Base-by-base conservation (phyloP, 2,113 vertebrate genomes). In the Gallinago media region DNA sequence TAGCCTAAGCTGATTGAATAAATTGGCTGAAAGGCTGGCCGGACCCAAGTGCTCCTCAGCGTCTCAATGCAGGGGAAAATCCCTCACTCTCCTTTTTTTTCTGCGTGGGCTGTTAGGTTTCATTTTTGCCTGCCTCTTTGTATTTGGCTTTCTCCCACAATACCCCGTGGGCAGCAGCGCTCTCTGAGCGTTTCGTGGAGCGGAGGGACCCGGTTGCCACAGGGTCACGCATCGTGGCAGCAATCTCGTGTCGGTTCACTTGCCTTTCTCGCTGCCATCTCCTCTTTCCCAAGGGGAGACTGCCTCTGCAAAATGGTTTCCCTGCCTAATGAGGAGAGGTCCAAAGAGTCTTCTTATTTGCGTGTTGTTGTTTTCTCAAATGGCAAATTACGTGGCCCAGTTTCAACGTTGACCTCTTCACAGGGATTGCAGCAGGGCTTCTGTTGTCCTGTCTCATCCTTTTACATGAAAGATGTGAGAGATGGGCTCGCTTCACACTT, bases 361-460 rank as follows among this genome's bases (percentile, higher is more conserved):
- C 9, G 59, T 95, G 91, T 86, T 96, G 95, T 92, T 96, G 95
- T 95, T 95, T 89, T 94, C 86, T 96, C 89, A 82, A 65, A 92
- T 49, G 83, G 86, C 90, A 63, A 86, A 95, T 97, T 86, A 89
- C 11, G 9, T 65, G 96, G 91, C 91, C 73, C 75, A 73, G 70
- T 96, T 95, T 95, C 44, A 34, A 62, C 0, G 82, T 55, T 96
- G 97, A 97, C 96, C 95, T 82, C 66, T 85, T 94, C 85, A 9
- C 74, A 40, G 90, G 70, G 68, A 92, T 85, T 96, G 89, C 80
- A 89, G 91, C 86, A 83, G 92, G 89, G 61, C 95, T 46, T 92
- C 88, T 93, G 87, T 83, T 92, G 89, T 93, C 83, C 89, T 96
- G 94, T 97, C 94, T 93, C 89, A 96, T 97, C 94, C 91, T 97